Evolutionary conservation across 2,113 vertebrate genomes (phyloP).

Genomic region (Chascanopsetta lugubris): DNA sequence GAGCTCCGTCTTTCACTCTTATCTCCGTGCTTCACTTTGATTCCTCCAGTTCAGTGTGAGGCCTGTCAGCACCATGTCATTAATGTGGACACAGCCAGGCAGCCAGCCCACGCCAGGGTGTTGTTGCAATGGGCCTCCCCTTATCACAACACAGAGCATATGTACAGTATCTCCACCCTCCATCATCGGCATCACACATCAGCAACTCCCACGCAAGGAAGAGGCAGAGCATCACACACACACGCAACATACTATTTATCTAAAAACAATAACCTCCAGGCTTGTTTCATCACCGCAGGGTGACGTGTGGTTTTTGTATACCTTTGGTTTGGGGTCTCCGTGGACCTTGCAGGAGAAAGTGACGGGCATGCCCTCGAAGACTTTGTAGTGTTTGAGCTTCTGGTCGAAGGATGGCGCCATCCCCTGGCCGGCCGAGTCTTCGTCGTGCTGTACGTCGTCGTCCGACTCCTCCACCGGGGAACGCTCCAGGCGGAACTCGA

Average conservation of each 20-base stretch:
- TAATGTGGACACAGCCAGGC: not conserved
- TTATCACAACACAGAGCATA: conserved; percentile 14
- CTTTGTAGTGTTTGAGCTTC: conserved; percentile 96
- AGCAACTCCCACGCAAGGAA: conserved; percentile 16
- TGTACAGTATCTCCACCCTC: conserved; percentile 29
- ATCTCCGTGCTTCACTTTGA: not conserved
- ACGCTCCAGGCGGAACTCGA: conserved; percentile 94
- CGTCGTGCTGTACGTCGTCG: conserved; percentile 87
- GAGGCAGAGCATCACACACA: not conserved
- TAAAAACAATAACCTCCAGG: not conserved
- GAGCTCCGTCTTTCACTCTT: not conserved
- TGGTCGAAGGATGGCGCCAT: conserved; percentile 85
- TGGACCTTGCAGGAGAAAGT: conserved; percentile 93
- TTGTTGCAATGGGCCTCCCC: not conserved
- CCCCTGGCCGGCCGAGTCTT: conserved; percentile 72
- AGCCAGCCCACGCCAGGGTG: not conserved
- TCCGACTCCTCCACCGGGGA: conserved; percentile 94
- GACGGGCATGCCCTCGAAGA: conserved; percentile 96
- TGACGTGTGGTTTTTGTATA: conserved; percentile 59
- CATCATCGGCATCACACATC: conserved; percentile 51
- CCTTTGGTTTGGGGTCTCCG: conserved; percentile 95
- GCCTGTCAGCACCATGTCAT: not conserved
- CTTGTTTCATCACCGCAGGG: not conserved
- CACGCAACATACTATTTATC: not conserved
- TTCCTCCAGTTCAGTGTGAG: not conserved